Conservation (phyloP, 2,797 vertebrate species). For the Chelidonichthys spinosus region DNA sequence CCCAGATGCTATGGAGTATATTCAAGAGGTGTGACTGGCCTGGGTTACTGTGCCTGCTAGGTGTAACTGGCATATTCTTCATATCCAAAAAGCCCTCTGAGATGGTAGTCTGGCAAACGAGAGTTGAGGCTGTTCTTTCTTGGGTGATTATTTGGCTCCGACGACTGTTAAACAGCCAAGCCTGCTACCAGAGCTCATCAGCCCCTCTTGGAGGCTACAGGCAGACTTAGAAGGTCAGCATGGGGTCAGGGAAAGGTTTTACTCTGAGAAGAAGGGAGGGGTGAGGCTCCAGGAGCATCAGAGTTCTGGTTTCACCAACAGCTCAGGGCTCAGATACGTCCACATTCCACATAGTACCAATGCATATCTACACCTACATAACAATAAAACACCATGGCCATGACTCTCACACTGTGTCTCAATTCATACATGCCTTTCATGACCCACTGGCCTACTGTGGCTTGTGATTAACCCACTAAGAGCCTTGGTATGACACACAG, state of each 20-base stretch:
- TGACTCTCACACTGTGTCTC: slow-evolving; percentile 6
- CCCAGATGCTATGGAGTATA: neutral
- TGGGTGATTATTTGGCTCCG: slow-evolving; percentile 23
- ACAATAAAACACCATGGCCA: neutral
- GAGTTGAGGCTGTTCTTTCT: slow-evolving; percentile 28
- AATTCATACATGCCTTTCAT: neutral
- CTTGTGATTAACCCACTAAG: neutral
- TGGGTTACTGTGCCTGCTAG: neutral
- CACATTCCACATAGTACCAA: neutral
- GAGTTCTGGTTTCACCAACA: neutral
- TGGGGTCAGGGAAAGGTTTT: slow-evolving; percentile 1
- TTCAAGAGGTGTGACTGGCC: slow-evolving; percentile 1
- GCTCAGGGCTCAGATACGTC: neutral
- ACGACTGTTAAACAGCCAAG: slow-evolving; percentile 59
- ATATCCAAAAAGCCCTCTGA: slow-evolving; percentile 22
- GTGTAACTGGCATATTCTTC: slow-evolving; percentile 24
- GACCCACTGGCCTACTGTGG: slow-evolving; percentile 1
- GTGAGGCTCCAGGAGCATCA: neutral
- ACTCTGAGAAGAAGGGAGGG: slow-evolving; percentile 3
- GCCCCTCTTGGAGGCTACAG: slow-evolving; percentile 7
- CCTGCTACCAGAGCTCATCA: slow-evolving; percentile 32
- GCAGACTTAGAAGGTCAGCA: slow-evolving; percentile 20
- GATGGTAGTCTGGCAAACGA: slow-evolving; percentile 34
- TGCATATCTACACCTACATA: no score
- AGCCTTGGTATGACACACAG: neutral